A percentile compares a stretch with the other conserved stretches of the same genome.
Conservation (phyloP, 2,113 vertebrate genomes). For the Prunella himalayana region DNA sequence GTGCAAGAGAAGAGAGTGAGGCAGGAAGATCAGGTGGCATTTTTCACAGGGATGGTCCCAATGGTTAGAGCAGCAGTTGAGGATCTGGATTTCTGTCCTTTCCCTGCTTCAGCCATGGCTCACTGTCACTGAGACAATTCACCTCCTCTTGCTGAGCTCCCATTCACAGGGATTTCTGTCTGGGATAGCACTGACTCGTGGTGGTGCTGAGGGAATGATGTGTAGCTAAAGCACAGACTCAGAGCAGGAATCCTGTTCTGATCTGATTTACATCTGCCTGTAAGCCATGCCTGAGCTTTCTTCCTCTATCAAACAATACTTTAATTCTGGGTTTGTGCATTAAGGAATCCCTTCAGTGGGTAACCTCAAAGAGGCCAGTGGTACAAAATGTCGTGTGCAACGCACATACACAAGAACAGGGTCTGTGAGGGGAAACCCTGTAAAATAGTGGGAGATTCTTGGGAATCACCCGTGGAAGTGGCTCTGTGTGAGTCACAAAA, state of each 20-base stretch:
- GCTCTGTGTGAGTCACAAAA: not conserved
- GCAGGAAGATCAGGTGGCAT: not conserved
- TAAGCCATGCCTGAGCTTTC: not conserved
- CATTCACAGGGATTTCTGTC: fast-evolving
- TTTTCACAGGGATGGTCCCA: not conserved
- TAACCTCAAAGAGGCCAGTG: fast-evolving
- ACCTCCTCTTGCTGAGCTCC: not conserved
- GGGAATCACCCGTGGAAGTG: fast-evolving
- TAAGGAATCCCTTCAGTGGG: not conserved
- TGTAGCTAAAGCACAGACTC: not conserved
- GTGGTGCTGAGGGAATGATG: not conserved
- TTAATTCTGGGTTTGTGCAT: not conserved
- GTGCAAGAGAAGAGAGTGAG: not conserved
- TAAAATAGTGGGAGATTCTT: fast-evolving
- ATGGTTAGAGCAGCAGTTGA: not conserved
- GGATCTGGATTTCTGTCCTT: not conserved
- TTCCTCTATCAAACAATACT: fast-evolving
- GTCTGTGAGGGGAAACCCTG: not conserved
- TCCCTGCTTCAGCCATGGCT: not conserved
- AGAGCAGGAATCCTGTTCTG: not conserved
- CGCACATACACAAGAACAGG: fast-evolving
- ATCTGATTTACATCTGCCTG: not conserved
- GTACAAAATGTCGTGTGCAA: fast-evolving
- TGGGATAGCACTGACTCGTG: not conserved
- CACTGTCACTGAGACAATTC: not conserved